These are phyloP conservation scores for Neogale vison DNA, from an alignment of 2,113 vertebrate species.

Conservation along the genomic window DNA sequence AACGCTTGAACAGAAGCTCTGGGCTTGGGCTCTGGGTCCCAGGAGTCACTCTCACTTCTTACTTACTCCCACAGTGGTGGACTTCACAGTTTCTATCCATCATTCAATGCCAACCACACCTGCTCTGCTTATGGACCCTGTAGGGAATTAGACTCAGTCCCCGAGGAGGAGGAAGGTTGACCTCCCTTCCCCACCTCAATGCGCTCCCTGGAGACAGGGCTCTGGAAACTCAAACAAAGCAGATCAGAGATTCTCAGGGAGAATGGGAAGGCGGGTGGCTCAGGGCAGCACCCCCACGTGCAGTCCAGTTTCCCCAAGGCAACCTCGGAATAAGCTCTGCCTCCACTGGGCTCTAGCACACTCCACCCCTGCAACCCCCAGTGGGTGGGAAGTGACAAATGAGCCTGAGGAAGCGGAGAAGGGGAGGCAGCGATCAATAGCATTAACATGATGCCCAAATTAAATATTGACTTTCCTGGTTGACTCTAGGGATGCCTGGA, in stretches of 20 bases:
- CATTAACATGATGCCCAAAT: constrained; percentile 80
- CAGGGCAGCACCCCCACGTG: neutral
- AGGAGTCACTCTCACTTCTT: neutral
- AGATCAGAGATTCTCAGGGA: neutral
- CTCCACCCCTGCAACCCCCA: neutral
- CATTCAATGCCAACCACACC: neutral
- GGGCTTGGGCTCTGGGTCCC: neutral
- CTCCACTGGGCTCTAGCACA: neutral
- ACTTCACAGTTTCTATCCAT: neutral
- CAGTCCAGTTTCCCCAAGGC: neutral
- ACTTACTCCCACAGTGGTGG: neutral
- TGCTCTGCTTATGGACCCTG: neutral
- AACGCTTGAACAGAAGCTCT: neutral
- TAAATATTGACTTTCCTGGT: constrained; percentile 81
- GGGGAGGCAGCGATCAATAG: constrained; percentile 59
- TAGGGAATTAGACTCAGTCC: neutral
- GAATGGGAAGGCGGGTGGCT: neutral
- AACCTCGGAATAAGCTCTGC: neutral
- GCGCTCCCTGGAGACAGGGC: neutral
- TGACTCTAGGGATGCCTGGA: constrained; percentile 70
- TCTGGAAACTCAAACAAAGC: neutral
- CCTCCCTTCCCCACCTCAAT: too few species aligned
- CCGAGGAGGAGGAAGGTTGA: neutral
- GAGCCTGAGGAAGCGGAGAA: constrained; percentile 43
- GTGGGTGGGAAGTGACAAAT: constrained; percentile 67